Percentiles rank a stretch among this genome's conserved stretches.
Conservation (phyloP, 2,888 invertebrate species). For the Myopa testacea region DNA sequence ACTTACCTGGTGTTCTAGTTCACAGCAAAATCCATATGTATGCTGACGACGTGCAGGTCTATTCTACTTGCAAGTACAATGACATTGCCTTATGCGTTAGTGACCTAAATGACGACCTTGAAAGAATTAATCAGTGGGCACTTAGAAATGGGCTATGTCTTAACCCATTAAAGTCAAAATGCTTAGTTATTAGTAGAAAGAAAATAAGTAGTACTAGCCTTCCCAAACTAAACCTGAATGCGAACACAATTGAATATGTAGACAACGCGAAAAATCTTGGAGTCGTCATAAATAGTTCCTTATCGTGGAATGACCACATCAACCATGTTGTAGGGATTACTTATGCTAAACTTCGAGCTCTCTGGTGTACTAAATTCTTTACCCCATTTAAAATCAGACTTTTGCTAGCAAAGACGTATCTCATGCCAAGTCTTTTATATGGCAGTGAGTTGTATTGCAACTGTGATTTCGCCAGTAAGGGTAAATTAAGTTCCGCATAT, state of each 20-base stretch:
- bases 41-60: not conserved
- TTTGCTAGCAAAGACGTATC: conserved; percentile 17
- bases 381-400: no score
- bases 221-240: no score
- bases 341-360: no score
- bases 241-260: no score
- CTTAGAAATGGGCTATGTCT: not conserved
- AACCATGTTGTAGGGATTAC: no score
- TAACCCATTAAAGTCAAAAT: not conserved
- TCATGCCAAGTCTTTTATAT: conserved; percentile 4
- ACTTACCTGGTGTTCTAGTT: not conserved
- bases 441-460: conserved; percentile 10
- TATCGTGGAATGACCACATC: not conserved
- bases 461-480: not conserved
- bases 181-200: not conserved
- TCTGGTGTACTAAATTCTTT: no score
- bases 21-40: not conserved
- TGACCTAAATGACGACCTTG: no score
- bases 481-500: conserved; percentile 11
- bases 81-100: no score
- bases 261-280: not conserved
- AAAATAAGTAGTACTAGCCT: no score
- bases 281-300: not conserved
- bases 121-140: no score
- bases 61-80: not conserved